Evolutionary conservation across 2,888 invertebrate genomes (phyloP).

Genomic region (Axea sp.): DNA sequence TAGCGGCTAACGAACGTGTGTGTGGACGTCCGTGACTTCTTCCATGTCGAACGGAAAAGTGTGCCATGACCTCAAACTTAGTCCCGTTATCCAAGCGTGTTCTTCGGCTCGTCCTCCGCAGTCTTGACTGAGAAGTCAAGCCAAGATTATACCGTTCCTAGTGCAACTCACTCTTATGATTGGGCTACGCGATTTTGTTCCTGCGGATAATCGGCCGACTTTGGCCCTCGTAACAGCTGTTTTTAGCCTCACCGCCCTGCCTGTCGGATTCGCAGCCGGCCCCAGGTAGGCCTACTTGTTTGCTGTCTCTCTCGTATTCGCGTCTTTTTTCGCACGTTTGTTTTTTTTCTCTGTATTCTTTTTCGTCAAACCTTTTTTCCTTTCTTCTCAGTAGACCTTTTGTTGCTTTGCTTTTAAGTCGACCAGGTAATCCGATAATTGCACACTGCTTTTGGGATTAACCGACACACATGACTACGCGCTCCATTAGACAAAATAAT

Average conservation of each 20-base stretch:
- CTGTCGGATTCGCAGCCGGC: constrained; percentile 71
- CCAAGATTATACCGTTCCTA: constrained; percentile 75
- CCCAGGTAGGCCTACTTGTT: constrained; percentile 70
- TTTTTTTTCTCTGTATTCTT: constrained; percentile 9
- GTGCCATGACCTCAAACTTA: constrained; percentile 78
- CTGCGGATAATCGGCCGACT: constrained; percentile 65
- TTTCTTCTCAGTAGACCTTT: constrained; percentile 12
- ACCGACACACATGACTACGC: constrained; percentile 42
- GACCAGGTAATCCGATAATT: constrained; percentile 59
- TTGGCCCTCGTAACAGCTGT: constrained; percentile 65
- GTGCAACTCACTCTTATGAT: constrained; percentile 70
- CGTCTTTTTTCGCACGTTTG: neutral
- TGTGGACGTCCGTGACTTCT: constrained; percentile 48
- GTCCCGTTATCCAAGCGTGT: constrained; percentile 74
- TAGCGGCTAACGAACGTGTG: constrained; percentile 25
- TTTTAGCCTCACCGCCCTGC: constrained; percentile 67
- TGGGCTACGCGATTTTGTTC: constrained; percentile 67
- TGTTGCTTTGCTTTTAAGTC: constrained; percentile 46
- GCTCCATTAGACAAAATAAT: constrained; percentile 55
- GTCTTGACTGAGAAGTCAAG: constrained; percentile 77
- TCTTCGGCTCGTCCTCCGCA: constrained; percentile 72
- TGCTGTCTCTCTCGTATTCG: neutral
- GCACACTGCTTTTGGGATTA: constrained; percentile 51
- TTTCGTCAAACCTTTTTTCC: neutral
- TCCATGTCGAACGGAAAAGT: constrained; percentile 70